Conservation (phyloP, 2,888 invertebrate species). For the Tortrix viridana region DNA sequence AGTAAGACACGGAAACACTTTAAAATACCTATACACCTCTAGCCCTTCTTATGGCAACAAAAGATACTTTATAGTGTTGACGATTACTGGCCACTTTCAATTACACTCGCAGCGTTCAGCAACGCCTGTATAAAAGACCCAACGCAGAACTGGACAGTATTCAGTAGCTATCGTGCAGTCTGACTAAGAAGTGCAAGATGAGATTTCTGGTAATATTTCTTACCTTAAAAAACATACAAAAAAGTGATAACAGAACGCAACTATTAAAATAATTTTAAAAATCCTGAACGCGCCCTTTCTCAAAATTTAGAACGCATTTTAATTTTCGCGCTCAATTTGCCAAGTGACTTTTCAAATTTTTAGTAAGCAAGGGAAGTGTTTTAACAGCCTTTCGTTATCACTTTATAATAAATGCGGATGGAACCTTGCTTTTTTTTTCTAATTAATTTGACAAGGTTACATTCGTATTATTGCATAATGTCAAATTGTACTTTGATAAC, state of each 20-base stretch:
- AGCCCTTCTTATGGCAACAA: constrained; percentile 32
- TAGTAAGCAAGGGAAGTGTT: constrained; percentile 14
- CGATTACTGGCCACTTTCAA: constrained; percentile 66
- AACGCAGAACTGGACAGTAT: constrained; percentile 57
- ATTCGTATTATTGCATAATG: constrained; percentile 22
- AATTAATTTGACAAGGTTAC: constrained; percentile 34
- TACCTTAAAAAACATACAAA: constrained; percentile 39
- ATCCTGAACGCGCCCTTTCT: constrained; percentile 20
- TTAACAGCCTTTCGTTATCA: constrained; percentile 34
- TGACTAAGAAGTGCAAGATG: constrained; percentile 80
- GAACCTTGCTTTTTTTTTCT: constrained; percentile 34
- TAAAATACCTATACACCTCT: constrained; percentile 24
- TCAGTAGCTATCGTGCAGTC: constrained; percentile 83
- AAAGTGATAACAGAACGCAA: constrained; percentile 41
- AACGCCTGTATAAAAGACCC: constrained; percentile 70
- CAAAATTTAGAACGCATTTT: constrained; percentile 4
- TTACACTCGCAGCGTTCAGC: constrained; percentile 47
- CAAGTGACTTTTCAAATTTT: constrained; percentile 23
- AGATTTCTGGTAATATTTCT: constrained; percentile 76
- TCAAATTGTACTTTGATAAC: constrained; percentile 2
- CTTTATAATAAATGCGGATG: constrained; percentile 22
- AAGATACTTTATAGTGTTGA: constrained; percentile 40
- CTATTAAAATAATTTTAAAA: constrained; percentile 27
- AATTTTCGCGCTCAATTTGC: constrained; percentile 29
- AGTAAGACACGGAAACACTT: constrained; percentile 29